phyloP scores from a whole-genome alignment of 1,140 invertebrate species.

The Drosophila insularis region DNA sequence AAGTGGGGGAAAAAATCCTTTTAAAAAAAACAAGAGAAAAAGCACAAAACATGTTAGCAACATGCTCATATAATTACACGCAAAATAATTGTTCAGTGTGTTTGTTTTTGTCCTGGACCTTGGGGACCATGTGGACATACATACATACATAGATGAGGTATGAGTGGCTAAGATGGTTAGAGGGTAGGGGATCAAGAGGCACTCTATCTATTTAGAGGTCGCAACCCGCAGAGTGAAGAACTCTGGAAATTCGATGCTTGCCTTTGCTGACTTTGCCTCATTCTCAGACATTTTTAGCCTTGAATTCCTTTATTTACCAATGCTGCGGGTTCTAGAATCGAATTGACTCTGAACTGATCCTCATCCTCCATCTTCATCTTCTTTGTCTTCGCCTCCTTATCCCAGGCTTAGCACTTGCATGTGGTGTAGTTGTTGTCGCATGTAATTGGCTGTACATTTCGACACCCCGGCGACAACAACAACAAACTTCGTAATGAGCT shows the following conservation, averaged over 20 bases:
- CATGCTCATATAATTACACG: constrained; percentile 77
- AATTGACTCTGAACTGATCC: constrained; percentile 41
- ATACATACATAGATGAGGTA: constrained; percentile 2
- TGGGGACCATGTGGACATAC: neutral
- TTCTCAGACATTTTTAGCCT: constrained; percentile 61
- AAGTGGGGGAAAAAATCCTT: neutral
- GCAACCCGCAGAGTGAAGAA: constrained; percentile 58
- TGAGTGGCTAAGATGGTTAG: neutral
- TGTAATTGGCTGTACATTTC: constrained; percentile 80
- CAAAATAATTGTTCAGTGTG: constrained; percentile 69
- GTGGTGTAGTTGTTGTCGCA: constrained; percentile 57
- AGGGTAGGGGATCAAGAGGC: constrained; percentile 12
- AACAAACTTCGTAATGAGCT: constrained; percentile 70
- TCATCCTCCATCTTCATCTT: constrained; percentile 9
- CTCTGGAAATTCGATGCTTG: constrained; percentile 77
- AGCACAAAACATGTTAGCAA: constrained; percentile 60
- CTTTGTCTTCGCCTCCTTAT: neutral
- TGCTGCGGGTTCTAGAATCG: constrained; percentile 57
- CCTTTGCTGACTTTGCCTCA: constrained; percentile 17
- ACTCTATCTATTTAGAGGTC: constrained; percentile 63
- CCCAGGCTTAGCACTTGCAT: constrained; percentile 19
- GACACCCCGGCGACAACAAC: constrained; percentile 76
- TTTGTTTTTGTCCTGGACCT: constrained; percentile 2
- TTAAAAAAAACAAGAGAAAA: neutral
- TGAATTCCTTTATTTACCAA: constrained; percentile 63